Evolutionary conservation across 2,113 vertebrate genomes (phyloP).

Genomic region (Dolichotis patagonum): DNA sequence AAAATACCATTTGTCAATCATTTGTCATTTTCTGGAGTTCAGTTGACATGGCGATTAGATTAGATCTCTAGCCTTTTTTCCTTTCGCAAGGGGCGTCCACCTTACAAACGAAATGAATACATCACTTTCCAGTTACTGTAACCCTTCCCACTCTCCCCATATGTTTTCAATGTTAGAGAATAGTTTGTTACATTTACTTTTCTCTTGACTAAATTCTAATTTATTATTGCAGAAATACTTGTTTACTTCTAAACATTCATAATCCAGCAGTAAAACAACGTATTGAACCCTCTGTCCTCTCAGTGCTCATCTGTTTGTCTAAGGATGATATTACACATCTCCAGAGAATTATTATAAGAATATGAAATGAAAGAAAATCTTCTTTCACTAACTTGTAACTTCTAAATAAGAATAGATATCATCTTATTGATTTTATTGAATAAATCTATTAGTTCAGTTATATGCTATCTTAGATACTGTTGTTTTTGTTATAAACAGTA

Average conservation of each 20-base stretch:
- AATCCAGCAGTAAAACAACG: not conserved
- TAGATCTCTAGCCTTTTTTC: not conserved
- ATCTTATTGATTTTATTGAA: not conserved
- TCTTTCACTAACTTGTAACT: not conserved
- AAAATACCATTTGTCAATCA: not conserved
- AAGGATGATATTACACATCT: not conserved
- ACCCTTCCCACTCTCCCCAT: not conserved
- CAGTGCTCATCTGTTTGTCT: not conserved
- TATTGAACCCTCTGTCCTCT: not conserved
- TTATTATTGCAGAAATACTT: constrained; percentile 17
- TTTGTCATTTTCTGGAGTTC: not conserved
- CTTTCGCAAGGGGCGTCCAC: not conserved
- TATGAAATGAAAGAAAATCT: not conserved
- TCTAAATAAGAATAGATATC: not conserved
- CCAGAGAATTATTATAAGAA: not conserved
- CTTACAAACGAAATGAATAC: not conserved
- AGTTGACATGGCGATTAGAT: not conserved
- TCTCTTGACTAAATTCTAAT: not conserved
- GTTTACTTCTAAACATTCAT: not conserved
- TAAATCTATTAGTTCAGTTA: not conserved
- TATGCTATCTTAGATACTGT: not conserved
- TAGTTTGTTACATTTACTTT: constrained; percentile 9
- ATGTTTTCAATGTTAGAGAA: not conserved
- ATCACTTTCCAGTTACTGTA: not conserved
- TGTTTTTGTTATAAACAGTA: not conserved